phyloP scores from a whole-genome alignment of 2,113 vertebrate species.

The Oenanthe oenanthe region DNA sequence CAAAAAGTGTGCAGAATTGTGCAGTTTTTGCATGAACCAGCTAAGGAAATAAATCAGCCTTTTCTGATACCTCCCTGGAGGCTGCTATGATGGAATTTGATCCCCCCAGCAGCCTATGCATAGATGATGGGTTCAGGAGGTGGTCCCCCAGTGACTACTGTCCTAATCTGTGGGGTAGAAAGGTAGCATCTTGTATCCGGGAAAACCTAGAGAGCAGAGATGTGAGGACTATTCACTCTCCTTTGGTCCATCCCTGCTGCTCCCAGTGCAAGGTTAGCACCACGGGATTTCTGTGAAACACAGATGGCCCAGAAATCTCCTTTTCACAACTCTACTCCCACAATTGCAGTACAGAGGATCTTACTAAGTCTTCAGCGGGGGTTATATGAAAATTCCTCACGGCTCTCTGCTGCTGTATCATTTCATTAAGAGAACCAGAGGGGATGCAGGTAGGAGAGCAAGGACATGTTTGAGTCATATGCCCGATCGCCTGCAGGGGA shows the following conservation, averaged over 20 bases:
- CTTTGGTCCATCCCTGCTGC: neutral
- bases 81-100: neutral
- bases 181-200: neutral
- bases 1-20: neutral
- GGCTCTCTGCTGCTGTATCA: neutral
- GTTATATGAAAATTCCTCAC: neutral
- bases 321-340: neutral
- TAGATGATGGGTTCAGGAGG: neutral
- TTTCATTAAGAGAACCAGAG: neutral
- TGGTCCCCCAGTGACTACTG: neutral
- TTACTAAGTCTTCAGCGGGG: neutral
- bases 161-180: neutral
- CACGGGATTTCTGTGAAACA: accelerated
- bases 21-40: neutral
- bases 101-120: neutral
- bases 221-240: no score
- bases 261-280: neutral
- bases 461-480: neutral
- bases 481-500: neutral
- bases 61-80: neutral
- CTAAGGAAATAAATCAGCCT: neutral
- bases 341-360: neutral
- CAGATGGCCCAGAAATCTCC: neutral
- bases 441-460: neutral
- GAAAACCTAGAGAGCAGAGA: neutral